These are phyloP conservation scores for Megalopta genalis DNA, from an alignment of 1,140 invertebrate genomes.

Conservation along the genomic window DNA sequence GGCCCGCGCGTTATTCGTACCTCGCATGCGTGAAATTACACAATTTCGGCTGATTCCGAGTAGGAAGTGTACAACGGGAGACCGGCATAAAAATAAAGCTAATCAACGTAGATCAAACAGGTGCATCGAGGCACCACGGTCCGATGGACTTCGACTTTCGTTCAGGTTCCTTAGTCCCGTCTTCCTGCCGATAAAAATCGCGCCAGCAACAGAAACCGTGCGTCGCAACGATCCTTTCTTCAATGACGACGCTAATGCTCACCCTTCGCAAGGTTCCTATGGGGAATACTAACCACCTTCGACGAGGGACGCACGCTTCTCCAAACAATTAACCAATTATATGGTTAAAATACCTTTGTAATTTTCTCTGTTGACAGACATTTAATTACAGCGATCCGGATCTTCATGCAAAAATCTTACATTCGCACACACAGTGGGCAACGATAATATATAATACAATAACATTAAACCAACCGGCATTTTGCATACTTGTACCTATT, in stretches of 20 bases:
- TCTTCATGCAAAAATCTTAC: too few relatives aligned
- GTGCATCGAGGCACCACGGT: slow-evolving; percentile 43
- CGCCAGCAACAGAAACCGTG: background rate
- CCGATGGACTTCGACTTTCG: slow-evolving; percentile 44
- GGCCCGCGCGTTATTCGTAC: background rate
- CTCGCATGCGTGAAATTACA: slow-evolving; percentile 48
- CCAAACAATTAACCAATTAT: too few relatives aligned
- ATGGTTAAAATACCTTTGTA: too few relatives aligned
- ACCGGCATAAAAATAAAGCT: slow-evolving; percentile 45
- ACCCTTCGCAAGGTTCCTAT: background rate
- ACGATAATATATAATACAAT: too few relatives aligned
- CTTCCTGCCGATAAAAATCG: slow-evolving; percentile 47
- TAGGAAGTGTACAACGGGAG: slow-evolving; percentile 9
- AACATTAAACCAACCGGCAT: too few relatives aligned
- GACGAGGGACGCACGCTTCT: too few relatives aligned
- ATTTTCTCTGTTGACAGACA: too few relatives aligned
- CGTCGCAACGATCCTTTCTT: background rate
- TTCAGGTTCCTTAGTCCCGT: slow-evolving; percentile 38
- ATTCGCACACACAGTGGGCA: too few relatives aligned
- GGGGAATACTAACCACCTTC: too few relatives aligned
- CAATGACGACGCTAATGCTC: background rate
- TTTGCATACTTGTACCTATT: too few relatives aligned
- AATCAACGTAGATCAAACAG: slow-evolving; percentile 46
- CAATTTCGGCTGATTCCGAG: slow-evolving; percentile 33
- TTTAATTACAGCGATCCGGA: too few relatives aligned